Percentiles rank a stretch among this genome's conserved stretches.
These are phyloP conservation scores for Muscicapa striata DNA, from an alignment of 2,797 vertebrate species.

Conservation along the genomic window DNA sequence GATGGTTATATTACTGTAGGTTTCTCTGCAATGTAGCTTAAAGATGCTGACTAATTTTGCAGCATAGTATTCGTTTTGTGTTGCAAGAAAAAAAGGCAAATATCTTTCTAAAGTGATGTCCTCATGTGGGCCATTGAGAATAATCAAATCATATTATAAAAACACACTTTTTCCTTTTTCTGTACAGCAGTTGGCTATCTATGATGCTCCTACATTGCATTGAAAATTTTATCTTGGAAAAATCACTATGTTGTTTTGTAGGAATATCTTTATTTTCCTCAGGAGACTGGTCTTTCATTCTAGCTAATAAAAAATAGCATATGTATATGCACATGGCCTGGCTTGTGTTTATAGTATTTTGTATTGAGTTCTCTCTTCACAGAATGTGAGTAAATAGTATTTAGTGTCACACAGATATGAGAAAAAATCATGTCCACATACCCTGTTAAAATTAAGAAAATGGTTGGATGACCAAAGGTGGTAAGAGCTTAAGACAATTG, in stretches of 20 bases:
- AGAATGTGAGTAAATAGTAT: background rate
- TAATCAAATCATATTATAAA: constrained; percentile 13
- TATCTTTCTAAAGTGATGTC: background rate
- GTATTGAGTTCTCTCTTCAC: background rate
- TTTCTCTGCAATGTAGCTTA: constrained; percentile 5
- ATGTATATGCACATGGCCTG: background rate
- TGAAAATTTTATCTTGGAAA: background rate
- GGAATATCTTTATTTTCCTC: constrained; percentile 1
- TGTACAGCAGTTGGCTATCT: background rate
- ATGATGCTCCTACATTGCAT: background rate
- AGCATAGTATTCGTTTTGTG: background rate
- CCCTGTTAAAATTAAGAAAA: background rate
- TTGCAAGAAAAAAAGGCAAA: background rate
- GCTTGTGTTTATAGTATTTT: background rate
- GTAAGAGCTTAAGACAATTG: background rate
- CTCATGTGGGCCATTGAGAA: background rate
- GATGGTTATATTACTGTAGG: background rate
- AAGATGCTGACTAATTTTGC: constrained; percentile 4
- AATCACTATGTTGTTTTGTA: background rate
- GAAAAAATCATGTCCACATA: background rate
- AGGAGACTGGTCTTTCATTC: background rate
- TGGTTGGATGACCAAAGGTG: background rate
- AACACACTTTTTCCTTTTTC: background rate
- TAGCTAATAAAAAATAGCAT: background rate
- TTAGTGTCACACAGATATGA: background rate